Evolutionary conservation across 2,797 vertebrate species (phyloP), one percentile per base, ranked within the genome.

Genomic region (Toxotes lorentzi): DNA sequence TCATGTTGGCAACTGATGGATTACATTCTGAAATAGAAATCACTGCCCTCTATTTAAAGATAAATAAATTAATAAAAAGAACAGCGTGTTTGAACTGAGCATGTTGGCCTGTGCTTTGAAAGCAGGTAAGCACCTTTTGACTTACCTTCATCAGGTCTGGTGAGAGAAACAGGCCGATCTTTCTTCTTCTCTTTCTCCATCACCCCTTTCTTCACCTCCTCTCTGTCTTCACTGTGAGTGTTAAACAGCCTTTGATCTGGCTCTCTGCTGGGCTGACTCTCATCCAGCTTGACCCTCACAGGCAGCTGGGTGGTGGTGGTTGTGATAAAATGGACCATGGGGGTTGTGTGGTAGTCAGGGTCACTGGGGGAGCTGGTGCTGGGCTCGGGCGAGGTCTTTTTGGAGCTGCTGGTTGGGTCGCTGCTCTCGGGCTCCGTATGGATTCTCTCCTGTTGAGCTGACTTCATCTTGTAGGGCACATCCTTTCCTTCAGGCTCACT

Each of bases 81-180:
- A 51, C 4, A 30, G 9, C 3, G 2, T 62, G 38, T 19, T 2
- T 48, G 6, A 11, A 32, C 3, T 38, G n/a, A 51, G 35, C 1
- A 4, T 19, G 14, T 41, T 2, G 35, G 4, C 11, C 19, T 62
- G 40, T 27, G 24, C 14, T 17, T 16, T 69, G 16, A 14, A 16
- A 23, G 13, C 13, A 27, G 35, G 11, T 17, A 19, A 70, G 32
- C 19, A 61, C 56, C n/a, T 73, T 70, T n/a, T 73, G 12, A 92
- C 95, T 95, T 71, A 95, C 95, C 91, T 72, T 70, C 81, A 23
- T 81, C 67, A 30, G 70, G 88, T 67, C 81, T 91, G 92, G 82
- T 81, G 84, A 48, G 79, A 78, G 51, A 88, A 72, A 91, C 91
- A 43, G 94, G 74, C 0, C 10, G 90, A 34, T 94, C 94, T 72